Evolutionary conservation across 2,888 invertebrate genomes (phyloP).

Genomic region (Ochropleura plecta): DNA sequence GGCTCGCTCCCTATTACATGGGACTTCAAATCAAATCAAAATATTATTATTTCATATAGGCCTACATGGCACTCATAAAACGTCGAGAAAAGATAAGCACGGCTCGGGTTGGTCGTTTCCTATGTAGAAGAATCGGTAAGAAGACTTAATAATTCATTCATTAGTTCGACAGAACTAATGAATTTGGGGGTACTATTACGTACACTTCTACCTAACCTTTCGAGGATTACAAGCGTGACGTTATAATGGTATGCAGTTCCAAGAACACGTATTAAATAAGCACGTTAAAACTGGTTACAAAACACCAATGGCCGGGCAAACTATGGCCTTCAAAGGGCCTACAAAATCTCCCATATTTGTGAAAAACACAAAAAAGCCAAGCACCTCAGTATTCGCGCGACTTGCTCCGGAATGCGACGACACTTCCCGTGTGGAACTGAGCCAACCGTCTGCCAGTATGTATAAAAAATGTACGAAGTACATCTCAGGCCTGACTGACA

Average conservation of each 20-base stretch:
- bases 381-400: conserved; percentile 51
- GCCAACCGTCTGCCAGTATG: conserved; percentile 61
- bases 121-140: no score
- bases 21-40: no score
- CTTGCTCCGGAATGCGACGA: conserved; percentile 60
- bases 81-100: no score
- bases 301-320: background rate
- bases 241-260: background rate
- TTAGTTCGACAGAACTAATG: no score
- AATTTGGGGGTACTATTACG: no score
- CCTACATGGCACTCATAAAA: no score
- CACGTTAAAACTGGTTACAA: background rate
- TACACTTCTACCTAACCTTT: background rate
- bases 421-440: conserved; percentile 67
- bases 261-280: background rate
- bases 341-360: conserved; percentile 24
- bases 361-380: conserved; percentile 23
- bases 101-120: no score
- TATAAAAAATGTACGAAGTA: conserved; percentile 61
- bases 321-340: background rate
- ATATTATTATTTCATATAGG: no score
- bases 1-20: no score
- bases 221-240: background rate
- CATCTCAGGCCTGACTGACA: conserved; percentile 52
- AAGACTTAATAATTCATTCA: no score